phyloP scores from a whole-genome alignment of 2,888 invertebrate species.

The Drosophila atroscutellata region DNA sequence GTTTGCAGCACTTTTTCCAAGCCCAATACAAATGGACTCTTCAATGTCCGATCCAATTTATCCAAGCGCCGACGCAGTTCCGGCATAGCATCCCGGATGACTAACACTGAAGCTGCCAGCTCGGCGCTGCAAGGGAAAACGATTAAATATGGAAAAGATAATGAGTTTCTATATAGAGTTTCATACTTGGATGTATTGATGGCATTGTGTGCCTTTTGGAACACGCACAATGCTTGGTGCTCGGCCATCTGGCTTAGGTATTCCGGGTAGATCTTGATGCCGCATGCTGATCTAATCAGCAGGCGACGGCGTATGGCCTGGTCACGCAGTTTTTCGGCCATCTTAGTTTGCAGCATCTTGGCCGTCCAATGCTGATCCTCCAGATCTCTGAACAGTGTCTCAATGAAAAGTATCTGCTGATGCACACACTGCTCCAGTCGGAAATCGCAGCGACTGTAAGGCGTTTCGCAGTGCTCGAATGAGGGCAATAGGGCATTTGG shows the following conservation, averaged over 20 bases:
- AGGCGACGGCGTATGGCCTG: slow-evolving; percentile 65
- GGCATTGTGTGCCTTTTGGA: slow-evolving; percentile 56
- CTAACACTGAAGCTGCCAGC: slow-evolving; percentile 41
- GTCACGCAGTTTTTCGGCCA: slow-evolving; percentile 52
- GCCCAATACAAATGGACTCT: slow-evolving; percentile 65
- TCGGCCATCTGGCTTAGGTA: slow-evolving; percentile 70
- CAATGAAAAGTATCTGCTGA: slow-evolving; percentile 64
- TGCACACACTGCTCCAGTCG: slow-evolving; percentile 71
- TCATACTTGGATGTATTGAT: slow-evolving; percentile 74
- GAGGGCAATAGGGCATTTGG: slow-evolving; percentile 35
- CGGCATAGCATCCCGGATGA: slow-evolving; percentile 39
- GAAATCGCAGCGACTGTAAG: slow-evolving; percentile 73
- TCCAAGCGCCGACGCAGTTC: slow-evolving; percentile 55
- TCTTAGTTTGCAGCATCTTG: slow-evolving; percentile 41
- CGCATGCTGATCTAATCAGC: slow-evolving; percentile 44
- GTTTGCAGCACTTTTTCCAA: slow-evolving; percentile 49
- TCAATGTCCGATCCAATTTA: slow-evolving; percentile 61
- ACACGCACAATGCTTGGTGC: slow-evolving; percentile 55
- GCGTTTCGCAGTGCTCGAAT: slow-evolving; percentile 57
- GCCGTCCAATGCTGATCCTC: slow-evolving; percentile 36
- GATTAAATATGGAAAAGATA: not conserved
- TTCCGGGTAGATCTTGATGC: slow-evolving; percentile 76
- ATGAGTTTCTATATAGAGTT: not conserved
- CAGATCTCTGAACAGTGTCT: slow-evolving; percentile 45
- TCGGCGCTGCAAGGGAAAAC: slow-evolving; percentile 17